Percentiles rank a stretch among this genome's conserved stretches.
Evolutionary conservation across 2,113 vertebrate genomes (phyloP).

Genomic region (Phyllostomus discolor): DNA sequence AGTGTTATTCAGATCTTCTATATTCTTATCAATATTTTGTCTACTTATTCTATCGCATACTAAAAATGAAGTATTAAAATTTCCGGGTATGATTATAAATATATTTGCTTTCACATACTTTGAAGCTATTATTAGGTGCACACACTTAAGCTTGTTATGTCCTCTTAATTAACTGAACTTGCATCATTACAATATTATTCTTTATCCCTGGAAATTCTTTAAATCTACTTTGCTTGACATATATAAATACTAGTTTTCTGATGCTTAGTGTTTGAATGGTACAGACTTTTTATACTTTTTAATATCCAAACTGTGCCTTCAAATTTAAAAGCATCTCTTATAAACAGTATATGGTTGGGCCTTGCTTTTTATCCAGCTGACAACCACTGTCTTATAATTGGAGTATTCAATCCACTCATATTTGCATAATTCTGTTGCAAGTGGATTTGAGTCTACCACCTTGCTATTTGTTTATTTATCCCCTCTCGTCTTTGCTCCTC

Average conservation of each 20-base stretch:
- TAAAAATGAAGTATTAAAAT: background rate
- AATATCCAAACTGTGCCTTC: background rate
- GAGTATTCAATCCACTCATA: background rate
- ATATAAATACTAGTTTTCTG: background rate
- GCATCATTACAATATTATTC: background rate
- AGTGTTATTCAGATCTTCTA: background rate
- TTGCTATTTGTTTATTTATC: background rate
- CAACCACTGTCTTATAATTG: background rate
- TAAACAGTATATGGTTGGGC: background rate
- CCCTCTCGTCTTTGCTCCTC: background rate
- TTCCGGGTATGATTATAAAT: background rate
- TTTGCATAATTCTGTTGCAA: background rate
- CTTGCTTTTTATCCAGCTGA: background rate
- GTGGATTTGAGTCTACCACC: background rate
- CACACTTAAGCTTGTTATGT: background rate
- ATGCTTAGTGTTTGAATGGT: background rate
- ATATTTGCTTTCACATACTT: background rate
- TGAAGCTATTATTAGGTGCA: background rate
- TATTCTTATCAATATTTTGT: background rate
- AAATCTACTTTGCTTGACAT: background rate
- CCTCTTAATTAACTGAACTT: slow-evolving; percentile 7
- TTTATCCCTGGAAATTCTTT: slow-evolving; percentile 22
- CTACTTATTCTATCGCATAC: background rate
- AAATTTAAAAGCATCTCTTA: background rate
- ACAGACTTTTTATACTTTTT: background rate